Conservation (phyloP, 2,113 vertebrate species). For the Formicarius rufipectus region DNA sequence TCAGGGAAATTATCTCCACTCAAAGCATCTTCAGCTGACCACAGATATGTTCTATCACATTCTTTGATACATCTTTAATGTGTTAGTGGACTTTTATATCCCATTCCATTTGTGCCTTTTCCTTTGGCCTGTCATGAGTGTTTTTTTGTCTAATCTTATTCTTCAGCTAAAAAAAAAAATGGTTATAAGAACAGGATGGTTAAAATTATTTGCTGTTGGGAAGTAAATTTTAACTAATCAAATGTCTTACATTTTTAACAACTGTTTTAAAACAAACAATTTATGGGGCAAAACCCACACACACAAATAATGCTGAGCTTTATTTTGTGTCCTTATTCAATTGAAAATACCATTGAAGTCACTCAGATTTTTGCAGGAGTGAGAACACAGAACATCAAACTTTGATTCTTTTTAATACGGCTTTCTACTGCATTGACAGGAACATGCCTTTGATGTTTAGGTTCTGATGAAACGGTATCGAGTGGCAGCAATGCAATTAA, state of each 20-base stretch:
- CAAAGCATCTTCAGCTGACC: slow-evolving; percentile 46
- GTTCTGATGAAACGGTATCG: slow-evolving; percentile 3
- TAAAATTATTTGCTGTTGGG: neutral
- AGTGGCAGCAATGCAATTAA: neutral
- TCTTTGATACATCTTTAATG: slow-evolving; percentile 31
- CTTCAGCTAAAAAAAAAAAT: neutral
- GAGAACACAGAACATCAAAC: neutral
- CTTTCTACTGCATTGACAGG: neutral
- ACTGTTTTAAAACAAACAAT: neutral
- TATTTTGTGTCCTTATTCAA: neutral
- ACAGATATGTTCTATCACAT: slow-evolving; percentile 38
- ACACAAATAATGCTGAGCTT: neutral
- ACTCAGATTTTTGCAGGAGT: neutral
- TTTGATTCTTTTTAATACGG: neutral
- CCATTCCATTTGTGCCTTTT: slow-evolving; percentile 23
- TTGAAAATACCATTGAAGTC: neutral
- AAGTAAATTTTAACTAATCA: neutral
- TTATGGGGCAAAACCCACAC: neutral
- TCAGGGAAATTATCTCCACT: slow-evolving; percentile 42
- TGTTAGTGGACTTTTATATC: slow-evolving; percentile 32
- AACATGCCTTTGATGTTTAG: slow-evolving; percentile 15
- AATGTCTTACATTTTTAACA: neutral
- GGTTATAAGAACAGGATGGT: neutral
- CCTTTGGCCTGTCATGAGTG: neutral
- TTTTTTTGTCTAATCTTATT: slow-evolving; percentile 15